Base-by-base conservation (phyloP, 2,888 invertebrate genomes). In the Pimpla rufipes region DNA sequence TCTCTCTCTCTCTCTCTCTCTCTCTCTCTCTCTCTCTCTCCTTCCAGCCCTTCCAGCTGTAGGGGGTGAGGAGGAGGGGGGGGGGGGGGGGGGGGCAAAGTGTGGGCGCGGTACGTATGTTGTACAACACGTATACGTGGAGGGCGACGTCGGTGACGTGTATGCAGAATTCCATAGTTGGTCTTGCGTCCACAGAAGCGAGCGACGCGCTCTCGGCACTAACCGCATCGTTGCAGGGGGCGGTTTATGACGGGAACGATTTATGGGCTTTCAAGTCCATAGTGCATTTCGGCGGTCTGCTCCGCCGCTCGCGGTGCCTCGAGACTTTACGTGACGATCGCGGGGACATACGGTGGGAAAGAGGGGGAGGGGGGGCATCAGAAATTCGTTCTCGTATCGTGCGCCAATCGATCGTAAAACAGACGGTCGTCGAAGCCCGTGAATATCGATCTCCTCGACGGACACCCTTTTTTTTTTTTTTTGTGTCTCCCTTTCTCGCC, bases 181-280 rank as follows among this genome's bases (percentile, higher is more conserved):
- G 80, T 80, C 77, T 80, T 80, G 77, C 73, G 71, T 83, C 80
- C 45, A 62, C 73, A 77, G 77, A 76, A 80, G 40, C 83, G 73
- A 77, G 40, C 79, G 67, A 57, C 79, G 79, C 70, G 76, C 74
- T 74, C 77, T 66, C 80, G 73, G 59, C 71, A 68, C 76, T 71
- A 83, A 80, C 79, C 76, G 79, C 83, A 83, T 77, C 77, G 77
- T 79, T 83, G 79, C 83, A 74, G 71, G 71, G 50, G 71, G 66
- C 73, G 81, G 81, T 84, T 85, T 87, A 87, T 85, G 82, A 85
- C 82, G 82, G 74, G 29, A 76, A 77, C 83, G 86, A 87, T 87
- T 87, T 87, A 87, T 87, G 86, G 83, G 81, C 81, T 81, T 79
- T 82, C 82, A 79, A 82, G 81, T 82, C 73, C 79, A 73, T 77